Evolutionary conservation across 2,797 vertebrate species (phyloP).

Genomic region (Trachurus trachurus): DNA sequence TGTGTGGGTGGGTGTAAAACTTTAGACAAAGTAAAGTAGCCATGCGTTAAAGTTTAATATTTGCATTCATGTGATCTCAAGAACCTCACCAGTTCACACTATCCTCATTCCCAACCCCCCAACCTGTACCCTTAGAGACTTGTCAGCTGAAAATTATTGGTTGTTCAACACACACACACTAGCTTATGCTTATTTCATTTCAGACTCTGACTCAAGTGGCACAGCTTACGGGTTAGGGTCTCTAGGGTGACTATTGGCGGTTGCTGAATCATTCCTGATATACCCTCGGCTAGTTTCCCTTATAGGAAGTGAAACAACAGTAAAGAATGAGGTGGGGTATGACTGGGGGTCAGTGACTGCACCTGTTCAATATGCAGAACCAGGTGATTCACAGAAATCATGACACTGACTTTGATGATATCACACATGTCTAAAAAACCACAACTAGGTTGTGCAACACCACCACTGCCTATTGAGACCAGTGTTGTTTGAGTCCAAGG

Average conservation of each 20-base stretch:
- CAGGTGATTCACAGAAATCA: slow-evolving; percentile 61
- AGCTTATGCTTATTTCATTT: background rate
- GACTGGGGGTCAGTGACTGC: slow-evolving; percentile 12
- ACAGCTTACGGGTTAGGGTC: background rate
- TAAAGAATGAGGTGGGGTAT: slow-evolving; percentile 15
- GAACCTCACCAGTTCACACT: slow-evolving; percentile 25
- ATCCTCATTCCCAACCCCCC: slow-evolving; percentile 22
- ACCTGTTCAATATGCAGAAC: slow-evolving; percentile 18
- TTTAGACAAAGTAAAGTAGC: slow-evolving; percentile 62
- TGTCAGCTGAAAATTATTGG: background rate
- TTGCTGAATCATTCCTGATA: slow-evolving; percentile 36
- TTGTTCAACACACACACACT: slow-evolving; percentile 1
- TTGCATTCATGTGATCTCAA: slow-evolving; percentile 66
- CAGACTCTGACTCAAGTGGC: background rate
- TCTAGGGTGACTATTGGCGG: slow-evolving; percentile 3
- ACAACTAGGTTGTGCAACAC: slow-evolving; percentile 37
- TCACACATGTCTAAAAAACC: slow-evolving; percentile 23
- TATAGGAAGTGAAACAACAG: slow-evolving; percentile 45
- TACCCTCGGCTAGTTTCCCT: slow-evolving; percentile 4
- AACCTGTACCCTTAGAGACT: background rate
- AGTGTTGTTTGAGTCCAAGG: slow-evolving; percentile 19
- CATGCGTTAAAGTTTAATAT: slow-evolving; percentile 77
- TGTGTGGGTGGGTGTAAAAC: slow-evolving; percentile 63
- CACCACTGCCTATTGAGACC: slow-evolving; percentile 6
- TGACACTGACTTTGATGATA: slow-evolving; percentile 27